Conservation (phyloP, 2,113 vertebrate species). For the Dermatemys mawii region DNA sequence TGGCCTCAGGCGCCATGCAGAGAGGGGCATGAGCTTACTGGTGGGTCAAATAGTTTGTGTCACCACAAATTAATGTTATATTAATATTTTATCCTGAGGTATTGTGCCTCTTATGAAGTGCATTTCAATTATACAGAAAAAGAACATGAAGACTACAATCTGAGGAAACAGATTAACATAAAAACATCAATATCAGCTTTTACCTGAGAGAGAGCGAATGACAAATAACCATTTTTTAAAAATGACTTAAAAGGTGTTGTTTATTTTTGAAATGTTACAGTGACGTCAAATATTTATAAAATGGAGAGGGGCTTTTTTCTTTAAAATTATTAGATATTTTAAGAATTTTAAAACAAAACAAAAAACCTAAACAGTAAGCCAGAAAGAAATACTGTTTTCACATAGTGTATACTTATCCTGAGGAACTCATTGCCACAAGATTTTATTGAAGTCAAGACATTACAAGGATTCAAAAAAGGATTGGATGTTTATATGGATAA, state of each 20-base stretch:
- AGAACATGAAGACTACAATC: background rate
- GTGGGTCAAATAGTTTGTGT: background rate
- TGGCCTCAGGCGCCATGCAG: background rate
- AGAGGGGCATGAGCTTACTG: background rate
- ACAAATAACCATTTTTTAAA: background rate
- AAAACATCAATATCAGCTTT: background rate
- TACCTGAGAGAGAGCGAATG: background rate
- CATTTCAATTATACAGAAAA: conserved; percentile 11
- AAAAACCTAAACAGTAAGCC: fast-evolving
- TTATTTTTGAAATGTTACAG: background rate
- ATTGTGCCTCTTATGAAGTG: background rate
- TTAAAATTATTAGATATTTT: background rate
- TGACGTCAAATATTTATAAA: background rate
- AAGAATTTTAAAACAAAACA: background rate
- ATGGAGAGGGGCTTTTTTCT: fast-evolving
- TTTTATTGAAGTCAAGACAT: too few relatives aligned
- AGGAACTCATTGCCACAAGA: background rate
- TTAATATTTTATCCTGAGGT: conserved; percentile 11
- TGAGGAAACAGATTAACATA: conserved; percentile 24
- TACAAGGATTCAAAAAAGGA: background rate
- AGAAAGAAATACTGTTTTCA: background rate
- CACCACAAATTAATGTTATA: conserved; percentile 10
- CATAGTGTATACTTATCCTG: background rate
- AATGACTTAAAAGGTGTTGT: fast-evolving
- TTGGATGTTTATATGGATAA: background rate